These are phyloP conservation scores for Peromyscus eremicus DNA, from an alignment of 2,797 vertebrate genomes.

Conservation along the genomic window DNA sequence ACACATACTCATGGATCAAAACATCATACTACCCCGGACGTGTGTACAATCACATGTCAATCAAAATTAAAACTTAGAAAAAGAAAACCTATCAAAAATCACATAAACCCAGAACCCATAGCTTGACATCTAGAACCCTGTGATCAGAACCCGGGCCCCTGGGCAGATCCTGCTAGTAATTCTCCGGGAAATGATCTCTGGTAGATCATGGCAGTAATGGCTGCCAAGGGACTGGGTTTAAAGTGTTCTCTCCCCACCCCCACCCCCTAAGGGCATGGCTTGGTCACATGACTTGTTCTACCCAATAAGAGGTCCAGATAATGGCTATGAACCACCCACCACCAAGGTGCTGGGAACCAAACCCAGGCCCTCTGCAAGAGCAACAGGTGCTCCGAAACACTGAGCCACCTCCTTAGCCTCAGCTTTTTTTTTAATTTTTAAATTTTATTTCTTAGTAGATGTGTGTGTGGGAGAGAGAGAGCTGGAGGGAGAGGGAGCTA, in stretches of 20 bases:
- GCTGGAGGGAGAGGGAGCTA: no score
- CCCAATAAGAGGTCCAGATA: background rate
- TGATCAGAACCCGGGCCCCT: background rate
- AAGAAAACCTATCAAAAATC: background rate
- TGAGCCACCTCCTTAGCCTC: background rate
- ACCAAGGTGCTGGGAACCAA: background rate
- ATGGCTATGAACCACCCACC: background rate
- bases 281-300: background rate
- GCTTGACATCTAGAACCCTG: background rate
- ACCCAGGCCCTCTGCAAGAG: background rate
- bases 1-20: background rate
- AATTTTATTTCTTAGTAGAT: no score
- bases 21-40: background rate
- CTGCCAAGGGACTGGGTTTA: no score
- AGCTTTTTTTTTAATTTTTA: no score
- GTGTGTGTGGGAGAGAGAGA: no score
- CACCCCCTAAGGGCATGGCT: accelerated
- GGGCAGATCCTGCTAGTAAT: background rate
- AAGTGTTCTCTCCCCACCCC: accelerated
- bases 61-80: background rate
- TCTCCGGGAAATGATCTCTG: background rate
- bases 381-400: background rate
- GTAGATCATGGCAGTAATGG: accelerated
- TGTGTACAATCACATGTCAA: background rate
- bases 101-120: background rate